Conservation (phyloP, 2,888 invertebrate genomes). For the Sesamia inferens region DNA sequence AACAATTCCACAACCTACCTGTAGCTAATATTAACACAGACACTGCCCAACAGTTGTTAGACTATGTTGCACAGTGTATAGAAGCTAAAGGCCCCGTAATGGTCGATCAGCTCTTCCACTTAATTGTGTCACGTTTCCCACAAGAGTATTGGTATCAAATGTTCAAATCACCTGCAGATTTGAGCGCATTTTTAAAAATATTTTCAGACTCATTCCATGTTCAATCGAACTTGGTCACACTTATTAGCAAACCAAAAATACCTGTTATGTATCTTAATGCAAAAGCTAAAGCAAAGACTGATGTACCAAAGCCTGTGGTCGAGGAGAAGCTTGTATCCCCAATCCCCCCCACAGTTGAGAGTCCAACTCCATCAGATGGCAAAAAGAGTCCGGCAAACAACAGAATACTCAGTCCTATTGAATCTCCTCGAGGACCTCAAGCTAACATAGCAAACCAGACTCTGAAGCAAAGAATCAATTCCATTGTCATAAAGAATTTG, state of each 20-base stretch:
- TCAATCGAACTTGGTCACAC: slow-evolving; percentile 96
- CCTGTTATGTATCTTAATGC: slow-evolving; percentile 90
- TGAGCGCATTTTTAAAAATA: slow-evolving; percentile 97
- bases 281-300: slow-evolving; percentile 87
- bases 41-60: slow-evolving; percentile 94
- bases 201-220: slow-evolving; percentile 98
- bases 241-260: slow-evolving; percentile 94
- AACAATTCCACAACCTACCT: slow-evolving; percentile 92
- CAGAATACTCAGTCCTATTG: slow-evolving; percentile 88
- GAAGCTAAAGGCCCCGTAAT: slow-evolving; percentile 95
- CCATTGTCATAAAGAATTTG: slow-evolving; percentile 95
- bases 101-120: slow-evolving; percentile 96
- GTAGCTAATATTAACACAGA: slow-evolving; percentile 95
- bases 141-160: slow-evolving; percentile 95
- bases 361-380: slow-evolving; percentile 87
- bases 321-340: slow-evolving; percentile 83
- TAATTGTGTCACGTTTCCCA: slow-evolving; percentile 94
- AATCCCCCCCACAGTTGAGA: slow-evolving; percentile 79
- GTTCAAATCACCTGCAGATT: slow-evolving; percentile 97
- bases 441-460: slow-evolving; percentile 92
- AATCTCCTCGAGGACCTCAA: slow-evolving; percentile 87
- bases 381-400: slow-evolving; percentile 84
- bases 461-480: slow-evolving; percentile 96
- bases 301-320: slow-evolving; percentile 85
- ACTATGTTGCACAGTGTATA: slow-evolving; percentile 95